A percentile compares a stretch with the other conserved stretches of the same genome.
These are phyloP conservation scores for Coronaproctus castanopsis DNA, from an alignment of 2,888 invertebrate species.

Conservation along the genomic window DNA sequence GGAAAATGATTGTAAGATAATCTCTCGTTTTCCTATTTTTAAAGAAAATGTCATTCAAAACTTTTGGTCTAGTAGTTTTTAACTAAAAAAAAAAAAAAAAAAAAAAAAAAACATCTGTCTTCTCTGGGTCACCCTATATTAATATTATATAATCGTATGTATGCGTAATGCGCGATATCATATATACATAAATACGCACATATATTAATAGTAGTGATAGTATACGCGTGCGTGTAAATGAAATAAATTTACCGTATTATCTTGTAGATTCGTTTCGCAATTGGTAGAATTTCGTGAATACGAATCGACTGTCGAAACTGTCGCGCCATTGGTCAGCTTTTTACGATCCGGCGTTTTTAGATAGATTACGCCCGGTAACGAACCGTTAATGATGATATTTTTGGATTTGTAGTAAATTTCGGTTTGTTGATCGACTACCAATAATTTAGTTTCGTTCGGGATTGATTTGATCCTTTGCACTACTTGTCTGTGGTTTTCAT, in stretches of 20 bases:
- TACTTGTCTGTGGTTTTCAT: slow-evolving; percentile 85
- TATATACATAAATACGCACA: too few relatives aligned
- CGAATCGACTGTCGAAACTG: slow-evolving; percentile 4
- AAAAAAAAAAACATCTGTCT: too few relatives aligned
- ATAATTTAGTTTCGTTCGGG: slow-evolving; percentile 63
- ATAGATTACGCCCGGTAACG: slow-evolving; percentile 30
- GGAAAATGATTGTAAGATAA: too few relatives aligned
- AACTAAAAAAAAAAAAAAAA: too few relatives aligned
- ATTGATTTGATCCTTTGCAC: slow-evolving; percentile 81
- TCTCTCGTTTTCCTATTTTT: too few relatives aligned
- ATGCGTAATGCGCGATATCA: too few relatives aligned
- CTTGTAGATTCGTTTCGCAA: slow-evolving; percentile 2
- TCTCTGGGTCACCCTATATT: too few relatives aligned
- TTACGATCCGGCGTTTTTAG: slow-evolving; percentile 21
- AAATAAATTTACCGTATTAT: not conserved
- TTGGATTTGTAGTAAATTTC: slow-evolving; percentile 46
- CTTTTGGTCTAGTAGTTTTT: too few relatives aligned
- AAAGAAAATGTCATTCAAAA: too few relatives aligned
- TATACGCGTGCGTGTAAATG: not conserved
- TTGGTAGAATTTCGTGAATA: slow-evolving; percentile 4
- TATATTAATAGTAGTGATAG: too few relatives aligned
- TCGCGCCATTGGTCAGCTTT: not conserved
- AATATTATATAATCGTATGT: too few relatives aligned
- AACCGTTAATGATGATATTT: slow-evolving; percentile 33
- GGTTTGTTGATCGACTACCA: slow-evolving; percentile 60